phyloP scores from a whole-genome alignment of 2,797 vertebrate species.

The Chiloscyllium punctatum region DNA sequence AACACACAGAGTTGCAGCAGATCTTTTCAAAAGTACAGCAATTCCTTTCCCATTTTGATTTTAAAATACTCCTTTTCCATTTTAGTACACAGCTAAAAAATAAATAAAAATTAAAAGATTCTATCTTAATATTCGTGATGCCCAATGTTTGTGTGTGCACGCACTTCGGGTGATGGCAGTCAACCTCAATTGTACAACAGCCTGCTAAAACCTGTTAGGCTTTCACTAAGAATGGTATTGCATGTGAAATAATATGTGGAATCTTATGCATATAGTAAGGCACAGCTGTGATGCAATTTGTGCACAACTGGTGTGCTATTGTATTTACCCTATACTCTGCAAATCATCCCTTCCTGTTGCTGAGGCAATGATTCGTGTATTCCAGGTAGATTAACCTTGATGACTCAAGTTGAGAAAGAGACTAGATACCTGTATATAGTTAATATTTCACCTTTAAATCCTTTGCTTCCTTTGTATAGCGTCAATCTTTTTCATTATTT shows the following conservation, averaged over 20 bases:
- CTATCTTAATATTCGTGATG: neutral
- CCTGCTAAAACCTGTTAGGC: neutral
- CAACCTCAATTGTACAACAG: neutral
- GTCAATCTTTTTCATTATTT: constrained; percentile 91
- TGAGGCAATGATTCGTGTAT: neutral
- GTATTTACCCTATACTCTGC: neutral
- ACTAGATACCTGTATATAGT: neutral
- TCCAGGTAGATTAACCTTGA: neutral
- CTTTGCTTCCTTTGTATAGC: constrained; percentile 63
- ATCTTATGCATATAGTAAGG: neutral
- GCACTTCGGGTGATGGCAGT: too few species aligned
- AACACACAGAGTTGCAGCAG: too few species aligned
- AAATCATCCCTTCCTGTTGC: neutral
- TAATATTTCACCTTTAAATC: neutral
- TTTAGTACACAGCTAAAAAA: too few species aligned
- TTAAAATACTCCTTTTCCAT: too few species aligned
- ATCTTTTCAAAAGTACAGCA: too few species aligned
- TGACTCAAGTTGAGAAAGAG: neutral
- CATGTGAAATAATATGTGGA: neutral
- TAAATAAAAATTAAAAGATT: too few species aligned
- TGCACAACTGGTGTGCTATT: neutral
- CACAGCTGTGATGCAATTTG: neutral
- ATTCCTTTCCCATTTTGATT: too few species aligned
- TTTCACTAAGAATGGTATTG: neutral
- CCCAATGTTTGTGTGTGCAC: neutral